These are phyloP conservation scores for Drosophila anomelani DNA, from an alignment of 2,888 invertebrate genomes.

Conservation along the genomic window DNA sequence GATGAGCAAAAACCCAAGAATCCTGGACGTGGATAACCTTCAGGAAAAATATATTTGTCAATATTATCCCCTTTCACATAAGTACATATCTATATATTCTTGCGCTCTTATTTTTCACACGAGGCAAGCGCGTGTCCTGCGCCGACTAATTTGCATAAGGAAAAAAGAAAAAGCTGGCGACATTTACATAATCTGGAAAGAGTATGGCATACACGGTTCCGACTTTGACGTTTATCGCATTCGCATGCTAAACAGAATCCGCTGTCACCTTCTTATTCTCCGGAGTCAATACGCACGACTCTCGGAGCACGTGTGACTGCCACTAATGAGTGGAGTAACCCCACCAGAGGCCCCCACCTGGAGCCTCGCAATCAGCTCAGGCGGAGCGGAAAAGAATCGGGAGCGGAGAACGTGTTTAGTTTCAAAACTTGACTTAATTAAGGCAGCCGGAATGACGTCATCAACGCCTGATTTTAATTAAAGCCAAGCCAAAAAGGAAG, in stretches of 20 bases:
- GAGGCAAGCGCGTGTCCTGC: conserved; percentile 28
- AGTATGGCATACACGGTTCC: conserved; percentile 14
- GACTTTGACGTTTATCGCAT: conserved; percentile 41
- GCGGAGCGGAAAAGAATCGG: conserved; percentile 1
- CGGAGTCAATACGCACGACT: conserved; percentile 32
- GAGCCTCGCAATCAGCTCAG: conserved; percentile 2
- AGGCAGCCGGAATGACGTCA: conserved; percentile 55
- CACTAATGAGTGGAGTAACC: conserved; percentile 40
- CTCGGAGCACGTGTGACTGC: conserved; percentile 31
- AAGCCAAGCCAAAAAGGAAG: conserved; percentile 22
- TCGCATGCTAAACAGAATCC: conserved; percentile 42
- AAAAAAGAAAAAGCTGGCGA: conserved; percentile 4
- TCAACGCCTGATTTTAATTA: conserved; percentile 59
- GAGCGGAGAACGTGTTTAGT: conserved; percentile 13
- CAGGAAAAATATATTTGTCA: conserved; percentile 14
- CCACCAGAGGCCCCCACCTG: conserved; percentile 5
- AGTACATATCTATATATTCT: conserved; percentile 6
- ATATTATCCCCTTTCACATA: conserved; percentile 11
- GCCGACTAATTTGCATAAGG: conserved; percentile 42
- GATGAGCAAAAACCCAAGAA: no score
- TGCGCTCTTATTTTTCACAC: conserved; percentile 18
- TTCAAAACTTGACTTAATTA: conserved; percentile 34
- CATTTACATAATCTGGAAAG: conserved; percentile 44
- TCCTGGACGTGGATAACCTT: background rate
- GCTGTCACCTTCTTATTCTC: conserved; percentile 29